Percentiles rank a stretch among this genome's conserved stretches.
Evolutionary conservation across 2,888 invertebrate species (phyloP).

Genomic region (Parnassius smintheus): DNA sequence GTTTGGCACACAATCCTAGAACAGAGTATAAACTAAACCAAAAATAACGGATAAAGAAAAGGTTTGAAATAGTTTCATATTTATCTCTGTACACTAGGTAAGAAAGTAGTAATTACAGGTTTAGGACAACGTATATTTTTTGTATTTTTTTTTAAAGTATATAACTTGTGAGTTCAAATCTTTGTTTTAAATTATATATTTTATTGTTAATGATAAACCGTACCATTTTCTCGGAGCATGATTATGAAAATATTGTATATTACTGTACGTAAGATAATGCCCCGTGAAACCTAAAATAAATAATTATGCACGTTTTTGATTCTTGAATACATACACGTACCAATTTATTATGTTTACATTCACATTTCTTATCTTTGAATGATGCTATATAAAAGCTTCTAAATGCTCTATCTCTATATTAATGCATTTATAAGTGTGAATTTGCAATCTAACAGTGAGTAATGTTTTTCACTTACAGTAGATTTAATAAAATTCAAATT

Average conservation of each 20-base stretch:
- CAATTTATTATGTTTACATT: constrained; percentile 16
- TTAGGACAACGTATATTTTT: no score
- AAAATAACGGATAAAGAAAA: constrained; percentile 5
- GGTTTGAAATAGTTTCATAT: constrained; percentile 12
- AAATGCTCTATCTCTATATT: constrained; percentile 27
- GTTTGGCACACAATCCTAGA: no score
- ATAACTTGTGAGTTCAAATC: no score
- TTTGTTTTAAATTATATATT: no score
- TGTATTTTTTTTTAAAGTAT: no score
- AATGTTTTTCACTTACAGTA: background rate
- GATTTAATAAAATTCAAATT: background rate
- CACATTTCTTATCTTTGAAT: constrained; percentile 34
- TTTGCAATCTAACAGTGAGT: constrained; percentile 14
- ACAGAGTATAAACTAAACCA: no score
- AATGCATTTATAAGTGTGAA: constrained; percentile 27
- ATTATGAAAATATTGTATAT: constrained; percentile 18
- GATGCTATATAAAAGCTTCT: constrained; percentile 37
- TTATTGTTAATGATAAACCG: constrained; percentile 9
- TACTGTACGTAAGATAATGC: background rate
- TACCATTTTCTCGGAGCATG: constrained; percentile 8
- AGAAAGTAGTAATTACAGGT: no score
- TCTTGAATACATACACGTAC: constrained; percentile 10
- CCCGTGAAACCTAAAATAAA: constrained; percentile 13
- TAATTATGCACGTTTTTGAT: constrained; percentile 11
- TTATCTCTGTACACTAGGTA: background rate